Conservation (phyloP, 2,888 invertebrate genomes). For the Agonum fuliginosum region DNA sequence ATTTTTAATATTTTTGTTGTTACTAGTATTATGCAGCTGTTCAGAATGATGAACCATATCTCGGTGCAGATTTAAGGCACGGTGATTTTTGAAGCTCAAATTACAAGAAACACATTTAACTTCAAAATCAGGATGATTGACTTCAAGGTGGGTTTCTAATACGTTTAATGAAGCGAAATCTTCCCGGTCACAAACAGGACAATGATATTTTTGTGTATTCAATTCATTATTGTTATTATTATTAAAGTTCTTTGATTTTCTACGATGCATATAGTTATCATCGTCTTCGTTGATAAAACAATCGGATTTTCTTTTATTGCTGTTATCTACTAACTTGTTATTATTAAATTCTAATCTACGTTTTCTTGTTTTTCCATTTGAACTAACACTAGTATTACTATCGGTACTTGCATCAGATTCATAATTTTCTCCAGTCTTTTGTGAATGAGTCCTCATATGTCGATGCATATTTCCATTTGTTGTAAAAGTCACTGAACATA, state of each 20-base stretch:
- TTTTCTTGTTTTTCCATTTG: slow-evolving; percentile 63
- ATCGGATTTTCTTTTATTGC: slow-evolving; percentile 70
- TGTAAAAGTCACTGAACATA: slow-evolving; percentile 87
- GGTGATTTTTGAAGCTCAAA: slow-evolving; percentile 83
- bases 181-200: slow-evolving; percentile 79
- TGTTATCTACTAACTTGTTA: slow-evolving; percentile 69
- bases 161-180: slow-evolving; percentile 78
- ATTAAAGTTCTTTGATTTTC: slow-evolving; percentile 65
- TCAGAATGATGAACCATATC: slow-evolving; percentile 76
- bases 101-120: slow-evolving; percentile 83
- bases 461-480: slow-evolving; percentile 92
- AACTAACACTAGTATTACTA: slow-evolving; percentile 71
- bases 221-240: slow-evolving; percentile 65
- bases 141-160: slow-evolving; percentile 80
- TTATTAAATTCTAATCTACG: slow-evolving; percentile 71
- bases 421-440: slow-evolving; percentile 75
- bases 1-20: slow-evolving; percentile 68
- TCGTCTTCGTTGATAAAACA: slow-evolving; percentile 66
- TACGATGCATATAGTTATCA: slow-evolving; percentile 64
- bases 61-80: slow-evolving; percentile 82
- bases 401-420: slow-evolving; percentile 77
- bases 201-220: slow-evolving; percentile 71
- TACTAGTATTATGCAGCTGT: slow-evolving; percentile 66
- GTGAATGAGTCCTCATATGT: slow-evolving; percentile 84
- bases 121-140: slow-evolving; percentile 79